Conservation (phyloP, 2,113 vertebrate species). For the Atrichornis clamosus region DNA sequence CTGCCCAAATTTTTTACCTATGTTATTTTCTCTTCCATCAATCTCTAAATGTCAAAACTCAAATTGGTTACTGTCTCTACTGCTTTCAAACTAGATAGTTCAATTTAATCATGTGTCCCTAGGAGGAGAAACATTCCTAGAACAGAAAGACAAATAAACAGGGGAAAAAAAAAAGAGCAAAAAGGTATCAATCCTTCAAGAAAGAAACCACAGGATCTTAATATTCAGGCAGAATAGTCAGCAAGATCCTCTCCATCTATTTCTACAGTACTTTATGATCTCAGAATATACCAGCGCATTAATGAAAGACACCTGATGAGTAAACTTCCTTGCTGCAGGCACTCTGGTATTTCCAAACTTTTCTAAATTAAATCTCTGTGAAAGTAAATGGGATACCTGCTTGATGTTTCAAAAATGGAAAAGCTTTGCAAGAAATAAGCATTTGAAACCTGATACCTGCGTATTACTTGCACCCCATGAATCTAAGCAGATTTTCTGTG, state of each 20-base stretch:
- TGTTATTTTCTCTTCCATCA: background rate
- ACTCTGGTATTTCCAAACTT: background rate
- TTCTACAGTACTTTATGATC: background rate
- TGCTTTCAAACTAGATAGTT: background rate
- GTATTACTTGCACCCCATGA: background rate
- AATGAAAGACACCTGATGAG: conserved; percentile 18
- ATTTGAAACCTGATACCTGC: background rate
- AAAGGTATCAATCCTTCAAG: background rate
- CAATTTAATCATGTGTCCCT: background rate
- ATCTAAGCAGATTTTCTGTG: conserved; percentile 16
- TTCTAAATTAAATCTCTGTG: conserved; percentile 31
- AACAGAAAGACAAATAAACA: background rate
- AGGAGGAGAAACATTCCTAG: background rate
- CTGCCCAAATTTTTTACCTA: background rate
- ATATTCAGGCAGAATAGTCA: background rate
- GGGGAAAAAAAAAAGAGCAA: background rate
- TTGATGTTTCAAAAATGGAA: background rate
- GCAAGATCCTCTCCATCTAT: background rate
- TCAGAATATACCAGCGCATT: background rate
- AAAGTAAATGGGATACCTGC: background rate
- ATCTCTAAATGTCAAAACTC: background rate
- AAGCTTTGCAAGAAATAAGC: conserved; percentile 1
- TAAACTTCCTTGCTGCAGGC: background rate
- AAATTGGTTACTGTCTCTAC: background rate
- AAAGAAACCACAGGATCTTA: background rate